Conservation (phyloP, 1,140 invertebrate genomes). For the Helicoverpa armigera region DNA sequence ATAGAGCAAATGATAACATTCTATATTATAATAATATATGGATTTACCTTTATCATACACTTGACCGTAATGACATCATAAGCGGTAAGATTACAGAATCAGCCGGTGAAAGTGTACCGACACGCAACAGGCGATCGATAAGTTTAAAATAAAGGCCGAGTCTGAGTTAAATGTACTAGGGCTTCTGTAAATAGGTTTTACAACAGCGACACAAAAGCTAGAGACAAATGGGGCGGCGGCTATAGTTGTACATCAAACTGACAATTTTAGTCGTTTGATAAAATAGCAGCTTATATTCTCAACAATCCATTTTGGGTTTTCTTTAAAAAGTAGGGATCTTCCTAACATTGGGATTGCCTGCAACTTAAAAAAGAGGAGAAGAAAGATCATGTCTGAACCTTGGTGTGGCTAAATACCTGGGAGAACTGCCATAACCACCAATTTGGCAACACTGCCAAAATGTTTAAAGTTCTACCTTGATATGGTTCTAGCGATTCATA, state of each 20-base stretch:
- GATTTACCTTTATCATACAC: conserved; percentile 15
- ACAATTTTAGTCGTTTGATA: neutral
- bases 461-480: conserved; percentile 20
- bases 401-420: neutral
- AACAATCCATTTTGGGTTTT: neutral
- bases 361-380: too few species aligned
- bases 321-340: too few species aligned
- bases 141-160: conserved; percentile 27
- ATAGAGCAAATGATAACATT: conserved; percentile 11
- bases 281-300: neutral
- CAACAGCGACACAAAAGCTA: neutral
- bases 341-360: too few species aligned
- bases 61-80: conserved; percentile 20
- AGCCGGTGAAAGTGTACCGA: conserved; percentile 19
- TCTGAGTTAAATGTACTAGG: conserved; percentile 29
- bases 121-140: conserved; percentile 36
- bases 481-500: neutral
- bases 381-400: too few species aligned
- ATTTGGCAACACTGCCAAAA: conserved; percentile 2
- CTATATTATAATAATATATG: conserved; percentile 1
- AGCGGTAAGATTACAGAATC: conserved; percentile 12
- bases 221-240: neutral
- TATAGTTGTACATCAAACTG: neutral
- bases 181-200: conserved; percentile 25
- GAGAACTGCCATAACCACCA: neutral